A percentile compares a stretch with the other conserved stretches of the same genome.
Evolutionary conservation across 2,888 invertebrate genomes (phyloP).

Genomic region (Cephus runcator): DNA sequence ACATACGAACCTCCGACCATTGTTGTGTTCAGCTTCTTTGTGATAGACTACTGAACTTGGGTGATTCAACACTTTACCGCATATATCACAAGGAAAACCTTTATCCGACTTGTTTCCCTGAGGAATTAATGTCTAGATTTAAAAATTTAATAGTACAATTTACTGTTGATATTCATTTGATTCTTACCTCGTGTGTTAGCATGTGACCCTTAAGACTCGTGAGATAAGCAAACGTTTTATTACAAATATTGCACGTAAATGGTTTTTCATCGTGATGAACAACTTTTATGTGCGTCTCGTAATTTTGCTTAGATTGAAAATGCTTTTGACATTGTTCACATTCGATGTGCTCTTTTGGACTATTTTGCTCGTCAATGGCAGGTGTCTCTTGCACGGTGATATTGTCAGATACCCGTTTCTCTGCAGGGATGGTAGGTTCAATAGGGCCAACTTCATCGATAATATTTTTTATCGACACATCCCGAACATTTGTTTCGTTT

Average conservation of each 20-base stretch:
- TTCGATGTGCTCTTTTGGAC: conserved; percentile 40
- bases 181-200: conserved; percentile 63
- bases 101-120: conserved; percentile 63
- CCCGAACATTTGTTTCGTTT: conserved; percentile 26
- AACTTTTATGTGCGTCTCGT: conserved; percentile 71
- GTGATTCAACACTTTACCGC: conserved; percentile 77
- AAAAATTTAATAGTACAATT: neutral
- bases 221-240: conserved; percentile 72
- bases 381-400: neutral
- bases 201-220: conserved; percentile 72
- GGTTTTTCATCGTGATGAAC: conserved; percentile 71
- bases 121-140: neutral
- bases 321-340: conserved; percentile 72
- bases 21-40: conserved; percentile 76
- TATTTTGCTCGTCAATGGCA: neutral
- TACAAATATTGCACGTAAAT: conserved; percentile 71
- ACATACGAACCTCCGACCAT: conserved; percentile 77
- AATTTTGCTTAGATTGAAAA: conserved; percentile 72
- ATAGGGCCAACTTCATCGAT: neutral
- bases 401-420: neutral
- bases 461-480: neutral
- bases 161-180: neutral
- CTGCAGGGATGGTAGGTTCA: neutral
- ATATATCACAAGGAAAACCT: conserved; percentile 74
- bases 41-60: conserved; percentile 81